Evolutionary conservation across 2,113 vertebrate species (phyloP), one percentile per base, ranked within the genome.

Genomic region (Epinephelus fuscoguttatus): DNA sequence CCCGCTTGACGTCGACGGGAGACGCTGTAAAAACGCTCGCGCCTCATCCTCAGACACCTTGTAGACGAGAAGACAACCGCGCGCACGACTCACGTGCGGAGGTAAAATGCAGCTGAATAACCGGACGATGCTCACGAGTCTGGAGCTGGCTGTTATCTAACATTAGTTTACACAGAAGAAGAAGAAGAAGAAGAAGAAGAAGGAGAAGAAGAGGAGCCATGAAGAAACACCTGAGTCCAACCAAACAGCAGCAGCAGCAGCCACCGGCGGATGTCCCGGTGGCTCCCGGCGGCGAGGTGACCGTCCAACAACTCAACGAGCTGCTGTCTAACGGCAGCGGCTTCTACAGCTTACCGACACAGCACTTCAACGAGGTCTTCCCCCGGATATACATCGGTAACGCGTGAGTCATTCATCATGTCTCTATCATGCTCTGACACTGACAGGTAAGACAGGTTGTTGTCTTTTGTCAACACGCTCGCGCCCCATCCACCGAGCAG

Each of bases 311-410:
- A 82, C 97, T 99, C 80, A 98, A 98, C 94, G 97, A 98, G 85
- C 95, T 99, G 11, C 94, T 99, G 78, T 96, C 97, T 0, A 94
- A 98, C 70, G 96, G 96, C 81, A 97, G 96, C 93, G 98, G 98
- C 83, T 96, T 96, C 83, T 99, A 99, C 96, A 97, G 96, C 91
- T 94, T 99, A 4, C 98, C 98, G 12, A 97, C 96, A 66, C 96
- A 98, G 71, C 97, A 99, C 84, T 98, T 97, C 95, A 98, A 98
- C 95, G 97, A 99, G 95, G 98, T 99, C 84, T 96, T 93, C 91
- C 97, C 97, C 59, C 93, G 96, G 84, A 96, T 99, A 91, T 98
- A 97, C 95, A 95, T 99, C 93, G 98, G 98, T 71, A 98, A 99
- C 95, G 98, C 97, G 98, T 99, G 94, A 99, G 96, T 95, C 75